Evolutionary conservation across 2,888 invertebrate genomes (phyloP), one percentile per base, ranked within the genome.

Genomic region (Zeuzera pyrina): DNA sequence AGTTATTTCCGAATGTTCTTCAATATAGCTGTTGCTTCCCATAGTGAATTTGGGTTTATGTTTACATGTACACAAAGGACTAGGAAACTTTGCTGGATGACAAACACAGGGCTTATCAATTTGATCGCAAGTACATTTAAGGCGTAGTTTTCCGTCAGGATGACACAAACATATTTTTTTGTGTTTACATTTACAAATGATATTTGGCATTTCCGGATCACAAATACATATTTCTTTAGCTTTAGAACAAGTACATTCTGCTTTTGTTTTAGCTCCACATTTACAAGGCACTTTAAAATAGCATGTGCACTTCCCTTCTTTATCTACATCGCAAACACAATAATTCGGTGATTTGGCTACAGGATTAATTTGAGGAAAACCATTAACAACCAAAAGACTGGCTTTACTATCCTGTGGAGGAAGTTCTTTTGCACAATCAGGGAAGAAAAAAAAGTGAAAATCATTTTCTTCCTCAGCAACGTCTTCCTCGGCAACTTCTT

Each of bases 381-480:
- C 83, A 42, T 78, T 57, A 8, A 64, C 63, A 14, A 69, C 43
- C 2, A 73, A 41, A 10, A 83, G 16, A 44, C 77, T 83, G 7
- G 56, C 53, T 42, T 67, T 57, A 35, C 74, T 74, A 33, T 65
- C 47, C 39, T 42, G 42, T 4, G 55, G 41, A 4, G 54, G 44
- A 10, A 38, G 36, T 21, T 67, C 56, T 39, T 72, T 70, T 16
- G 42, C 46, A 34, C 79, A 79, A 41, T 81, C 74, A n/a, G 81
- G 71, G 33, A 73, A 84, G 41, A 84, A 84, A 46, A 62, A 84
- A 45, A 77, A 72, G 39, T 74, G 63, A 49, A 81, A 84, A 41
- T 81, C 67, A 28, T 71, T 36, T 11, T 63, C 61, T 23, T 69
- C 66, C 10, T 67, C 67, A 7, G 49, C 44, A 8, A 49, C 42